A percentile compares a stretch with the other conserved stretches of the same genome.
Conservation (phyloP, 2,113 vertebrate genomes). For the Charina bottae region DNA sequence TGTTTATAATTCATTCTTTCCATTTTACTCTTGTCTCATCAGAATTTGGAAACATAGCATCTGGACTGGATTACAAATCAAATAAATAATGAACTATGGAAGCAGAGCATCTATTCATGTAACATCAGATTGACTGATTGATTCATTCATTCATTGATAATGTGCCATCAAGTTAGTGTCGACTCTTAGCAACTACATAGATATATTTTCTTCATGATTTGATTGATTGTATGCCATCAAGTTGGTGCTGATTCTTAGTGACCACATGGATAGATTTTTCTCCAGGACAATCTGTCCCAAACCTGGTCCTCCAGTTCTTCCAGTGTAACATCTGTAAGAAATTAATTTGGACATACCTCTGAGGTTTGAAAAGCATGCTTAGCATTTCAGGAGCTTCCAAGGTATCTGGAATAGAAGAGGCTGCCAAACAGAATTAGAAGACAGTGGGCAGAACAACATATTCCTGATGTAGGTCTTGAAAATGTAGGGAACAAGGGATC, state of each 20-base stretch:
- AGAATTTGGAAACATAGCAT: not conserved
- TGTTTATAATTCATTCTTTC: not conserved
- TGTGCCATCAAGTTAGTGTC: not conserved
- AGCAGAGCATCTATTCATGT: not conserved
- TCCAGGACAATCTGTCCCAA: not conserved
- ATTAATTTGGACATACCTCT: no score
- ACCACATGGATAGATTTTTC: not conserved
- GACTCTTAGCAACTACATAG: not conserved
- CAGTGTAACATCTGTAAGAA: no score
- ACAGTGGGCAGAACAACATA: no score
- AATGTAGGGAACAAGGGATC: not conserved
- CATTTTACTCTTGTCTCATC: not conserved
- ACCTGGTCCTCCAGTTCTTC: not conserved
- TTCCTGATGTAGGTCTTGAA: not conserved
- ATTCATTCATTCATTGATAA: not conserved
- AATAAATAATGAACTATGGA: not conserved
- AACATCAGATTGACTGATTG: not conserved
- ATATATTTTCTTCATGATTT: not conserved
- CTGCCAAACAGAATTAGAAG: no score
- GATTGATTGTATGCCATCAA: not conserved
- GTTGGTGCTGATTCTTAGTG: not conserved
- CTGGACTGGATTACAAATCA: not conserved
- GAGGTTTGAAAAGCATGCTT: no score
- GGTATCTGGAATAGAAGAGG: no score
- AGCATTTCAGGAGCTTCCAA: no score